phyloP scores from a whole-genome alignment of 2,113 vertebrate genomes.

The Reinhardtius hippoglossoides region DNA sequence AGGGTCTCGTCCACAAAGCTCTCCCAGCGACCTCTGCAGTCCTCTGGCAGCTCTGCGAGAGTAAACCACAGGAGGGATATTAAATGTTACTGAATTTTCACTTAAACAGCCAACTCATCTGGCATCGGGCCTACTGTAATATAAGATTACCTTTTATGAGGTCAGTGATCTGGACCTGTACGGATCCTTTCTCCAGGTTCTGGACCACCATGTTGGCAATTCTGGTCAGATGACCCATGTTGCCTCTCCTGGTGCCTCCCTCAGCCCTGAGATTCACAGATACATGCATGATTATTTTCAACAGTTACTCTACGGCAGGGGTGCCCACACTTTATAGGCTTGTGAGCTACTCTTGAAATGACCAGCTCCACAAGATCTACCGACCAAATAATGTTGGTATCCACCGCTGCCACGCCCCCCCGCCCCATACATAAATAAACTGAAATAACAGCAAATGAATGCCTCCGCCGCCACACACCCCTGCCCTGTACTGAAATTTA shows the following conservation, averaged over 20 bases:
- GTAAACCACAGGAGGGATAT: neutral
- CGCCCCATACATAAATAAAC: too few species aligned
- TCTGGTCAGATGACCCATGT: slow-evolving; percentile 97
- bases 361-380: too few species aligned
- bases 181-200: slow-evolving; percentile 92
- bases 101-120: neutral
- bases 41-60: slow-evolving; percentile 90
- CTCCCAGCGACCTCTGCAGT: slow-evolving; percentile 96
- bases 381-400: too few species aligned
- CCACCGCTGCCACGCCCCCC: too few species aligned
- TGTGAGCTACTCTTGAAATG: too few species aligned
- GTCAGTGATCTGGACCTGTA: slow-evolving; percentile 88
- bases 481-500: too few species aligned
- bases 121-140: neutral
- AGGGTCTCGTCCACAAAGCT: slow-evolving; percentile 95
- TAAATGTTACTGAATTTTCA: neutral
- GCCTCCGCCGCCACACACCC: too few species aligned
- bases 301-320: neutral
- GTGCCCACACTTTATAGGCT: too few species aligned
- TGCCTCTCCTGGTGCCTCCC: slow-evolving; percentile 91
- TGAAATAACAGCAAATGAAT: too few species aligned
- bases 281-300: neutral
- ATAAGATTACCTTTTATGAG: slow-evolving; percentile 89
- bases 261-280: slow-evolving; percentile 83
- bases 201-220: slow-evolving; percentile 96